Percentiles rank a stretch among this genome's conserved stretches.
Evolutionary conservation across 2,797 vertebrate species (phyloP).

Genomic region (Phylloscopus collybita): DNA sequence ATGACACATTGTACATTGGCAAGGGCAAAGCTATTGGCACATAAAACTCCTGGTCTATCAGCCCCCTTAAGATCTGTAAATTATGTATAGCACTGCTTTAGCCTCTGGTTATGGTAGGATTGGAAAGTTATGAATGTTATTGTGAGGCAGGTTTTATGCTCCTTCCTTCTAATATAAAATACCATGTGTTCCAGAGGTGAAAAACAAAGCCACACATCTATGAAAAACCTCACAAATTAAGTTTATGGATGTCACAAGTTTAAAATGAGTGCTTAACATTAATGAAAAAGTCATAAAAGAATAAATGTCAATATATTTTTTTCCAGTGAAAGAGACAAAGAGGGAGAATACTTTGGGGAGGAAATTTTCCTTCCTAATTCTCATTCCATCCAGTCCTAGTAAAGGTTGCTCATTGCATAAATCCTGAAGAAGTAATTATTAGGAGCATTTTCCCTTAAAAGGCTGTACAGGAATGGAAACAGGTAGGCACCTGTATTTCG

Average conservation of each 20-base stretch:
- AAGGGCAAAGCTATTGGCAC: not conserved
- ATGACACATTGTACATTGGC: fast-evolving
- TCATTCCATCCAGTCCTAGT: not conserved
- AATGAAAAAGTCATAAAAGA: not conserved
- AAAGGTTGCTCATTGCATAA: slow-evolving; percentile 28
- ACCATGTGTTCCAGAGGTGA: not conserved
- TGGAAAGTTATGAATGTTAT: not conserved
- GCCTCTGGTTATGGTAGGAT: not conserved
- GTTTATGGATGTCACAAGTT: slow-evolving; percentile 9
- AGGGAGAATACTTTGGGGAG: not conserved
- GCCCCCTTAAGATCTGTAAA: not conserved
- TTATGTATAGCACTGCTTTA: not conserved
- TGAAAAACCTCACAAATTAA: slow-evolving; percentile 6
- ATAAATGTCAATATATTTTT: slow-evolving; percentile 26
- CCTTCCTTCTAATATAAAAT: not conserved
- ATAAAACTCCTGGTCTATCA: not conserved
- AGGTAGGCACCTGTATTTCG: not conserved
- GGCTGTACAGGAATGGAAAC: not conserved
- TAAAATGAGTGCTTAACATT: slow-evolving; percentile 11
- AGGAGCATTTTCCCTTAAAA: not conserved
- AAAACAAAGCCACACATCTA: not conserved
- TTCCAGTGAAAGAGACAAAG: not conserved
- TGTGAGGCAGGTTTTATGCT: not conserved
- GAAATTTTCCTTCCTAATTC: not conserved
- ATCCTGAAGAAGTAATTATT: not conserved